Percentiles rank a stretch among this genome's conserved stretches.
phyloP scores from a whole-genome alignment of 2,888 invertebrate genomes.

The Sesamia inferens region DNA sequence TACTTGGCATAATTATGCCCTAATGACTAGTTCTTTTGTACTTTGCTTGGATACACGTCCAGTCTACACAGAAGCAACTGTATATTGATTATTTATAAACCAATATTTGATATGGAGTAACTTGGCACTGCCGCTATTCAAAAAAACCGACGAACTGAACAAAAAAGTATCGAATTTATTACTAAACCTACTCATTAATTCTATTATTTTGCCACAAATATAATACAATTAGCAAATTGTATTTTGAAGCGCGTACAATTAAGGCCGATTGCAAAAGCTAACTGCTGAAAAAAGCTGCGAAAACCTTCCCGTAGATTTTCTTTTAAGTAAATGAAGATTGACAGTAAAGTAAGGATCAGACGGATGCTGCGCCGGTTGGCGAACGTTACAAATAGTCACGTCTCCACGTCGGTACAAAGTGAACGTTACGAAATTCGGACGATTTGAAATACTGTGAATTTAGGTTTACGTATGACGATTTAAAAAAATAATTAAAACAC shows the following conservation, averaged over 20 bases:
- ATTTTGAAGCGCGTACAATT: background rate
- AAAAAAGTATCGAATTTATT: background rate
- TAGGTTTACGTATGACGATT: background rate
- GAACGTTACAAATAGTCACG: background rate
- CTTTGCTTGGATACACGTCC: too few species aligned
- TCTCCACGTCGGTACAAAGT: background rate
- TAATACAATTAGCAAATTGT: background rate
- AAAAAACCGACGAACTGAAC: background rate
- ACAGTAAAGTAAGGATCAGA: constrained; percentile 12
- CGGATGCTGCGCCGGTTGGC: too few species aligned
- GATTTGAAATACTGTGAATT: background rate
- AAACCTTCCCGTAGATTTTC: constrained; percentile 6
- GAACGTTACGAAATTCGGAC: background rate
- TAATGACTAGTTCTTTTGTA: too few species aligned
- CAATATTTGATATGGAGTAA: background rate
- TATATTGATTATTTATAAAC: background rate
- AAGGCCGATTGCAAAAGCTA: background rate
- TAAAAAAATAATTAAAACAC: background rate
- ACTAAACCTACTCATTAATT: background rate
- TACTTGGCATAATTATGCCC: background rate
- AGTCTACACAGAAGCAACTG: background rate
- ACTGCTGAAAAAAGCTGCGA: constrained; percentile 2
- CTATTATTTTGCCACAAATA: background rate
- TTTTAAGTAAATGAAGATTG: constrained; percentile 23
- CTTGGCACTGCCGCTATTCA: background rate